phyloP scores from a whole-genome alignment of 2,113 vertebrate species.

The Malaclemys terrapin region DNA sequence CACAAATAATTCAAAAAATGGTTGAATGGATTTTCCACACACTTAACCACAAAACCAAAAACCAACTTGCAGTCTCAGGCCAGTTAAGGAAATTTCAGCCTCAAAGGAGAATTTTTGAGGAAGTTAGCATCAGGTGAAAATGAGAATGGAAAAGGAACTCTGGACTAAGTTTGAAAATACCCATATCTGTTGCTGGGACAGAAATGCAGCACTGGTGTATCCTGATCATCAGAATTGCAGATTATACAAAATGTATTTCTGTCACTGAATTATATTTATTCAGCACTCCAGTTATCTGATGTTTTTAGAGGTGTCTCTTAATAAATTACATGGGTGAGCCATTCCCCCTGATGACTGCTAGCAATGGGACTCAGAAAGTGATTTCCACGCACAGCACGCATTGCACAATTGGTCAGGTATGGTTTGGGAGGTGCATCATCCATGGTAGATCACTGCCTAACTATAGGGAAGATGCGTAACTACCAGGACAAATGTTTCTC shows the following conservation, averaged over 20 bases:
- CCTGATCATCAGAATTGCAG: neutral
- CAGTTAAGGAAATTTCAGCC: accelerated
- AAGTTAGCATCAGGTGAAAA: neutral
- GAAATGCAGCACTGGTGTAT: neutral
- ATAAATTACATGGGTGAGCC: neutral
- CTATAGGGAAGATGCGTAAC: neutral
- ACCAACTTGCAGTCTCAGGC: neutral
- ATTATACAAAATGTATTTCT: neutral
- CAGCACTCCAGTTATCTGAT: neutral
- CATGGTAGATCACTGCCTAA: neutral
- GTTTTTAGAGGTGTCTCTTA: neutral
- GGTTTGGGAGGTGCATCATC: neutral
- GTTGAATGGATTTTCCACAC: neutral
- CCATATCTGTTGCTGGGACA: neutral
- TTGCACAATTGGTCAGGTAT: neutral
- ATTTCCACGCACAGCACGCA: accelerated
- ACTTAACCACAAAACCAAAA: neutral
- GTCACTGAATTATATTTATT: neutral
- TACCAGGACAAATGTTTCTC: neutral
- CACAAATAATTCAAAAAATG: neutral
- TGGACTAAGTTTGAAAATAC: neutral
- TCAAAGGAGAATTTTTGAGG: neutral
- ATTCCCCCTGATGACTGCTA: neutral
- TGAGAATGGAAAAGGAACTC: neutral
- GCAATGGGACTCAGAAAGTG: neutral